A percentile compares a stretch with the other conserved stretches of the same genome.
Conservation (phyloP, 2,888 invertebrate species). For the Chaetogeoica ovagalla region DNA sequence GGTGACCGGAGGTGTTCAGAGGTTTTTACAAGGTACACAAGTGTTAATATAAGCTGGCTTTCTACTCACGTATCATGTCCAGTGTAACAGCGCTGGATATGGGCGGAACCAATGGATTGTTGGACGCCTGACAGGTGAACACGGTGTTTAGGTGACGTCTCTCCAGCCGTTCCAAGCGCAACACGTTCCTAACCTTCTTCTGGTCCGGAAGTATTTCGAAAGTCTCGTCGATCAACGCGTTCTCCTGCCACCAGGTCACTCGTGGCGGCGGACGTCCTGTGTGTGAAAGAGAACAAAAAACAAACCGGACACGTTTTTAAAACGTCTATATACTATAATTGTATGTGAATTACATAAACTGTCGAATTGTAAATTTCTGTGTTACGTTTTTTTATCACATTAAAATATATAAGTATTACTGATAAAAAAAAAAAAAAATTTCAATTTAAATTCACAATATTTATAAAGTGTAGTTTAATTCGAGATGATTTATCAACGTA, state of each 20-base stretch:
- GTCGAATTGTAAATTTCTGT: no score
- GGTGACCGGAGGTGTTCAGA: no score
- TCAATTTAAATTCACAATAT: no score
- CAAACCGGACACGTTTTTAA: constrained; percentile 56
- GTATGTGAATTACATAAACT: background rate
- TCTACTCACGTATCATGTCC: constrained; percentile 74
- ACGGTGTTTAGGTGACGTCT: constrained; percentile 71
- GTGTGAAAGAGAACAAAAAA: constrained; percentile 53
- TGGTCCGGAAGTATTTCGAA: constrained; percentile 70
- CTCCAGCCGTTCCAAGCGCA: constrained; percentile 70
- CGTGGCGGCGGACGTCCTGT: constrained; percentile 74
- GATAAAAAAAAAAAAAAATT: no score
- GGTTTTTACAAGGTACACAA: no score
- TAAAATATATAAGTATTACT: no score
- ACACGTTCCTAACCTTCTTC: constrained; percentile 70
- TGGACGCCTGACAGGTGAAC: constrained; percentile 74
- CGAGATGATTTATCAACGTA: no score
- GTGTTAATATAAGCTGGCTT: background rate
- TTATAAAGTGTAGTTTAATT: no score
- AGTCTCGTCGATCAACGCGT: constrained; percentile 71
- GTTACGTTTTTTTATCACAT: no score
- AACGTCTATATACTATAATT: no score
- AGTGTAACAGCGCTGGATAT: constrained; percentile 70
- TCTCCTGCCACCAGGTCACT: constrained; percentile 79
- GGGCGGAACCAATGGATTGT: constrained; percentile 72